These are phyloP conservation scores for Polietes domitor DNA, from an alignment of 2,888 invertebrate genomes.

Conservation along the genomic window DNA sequence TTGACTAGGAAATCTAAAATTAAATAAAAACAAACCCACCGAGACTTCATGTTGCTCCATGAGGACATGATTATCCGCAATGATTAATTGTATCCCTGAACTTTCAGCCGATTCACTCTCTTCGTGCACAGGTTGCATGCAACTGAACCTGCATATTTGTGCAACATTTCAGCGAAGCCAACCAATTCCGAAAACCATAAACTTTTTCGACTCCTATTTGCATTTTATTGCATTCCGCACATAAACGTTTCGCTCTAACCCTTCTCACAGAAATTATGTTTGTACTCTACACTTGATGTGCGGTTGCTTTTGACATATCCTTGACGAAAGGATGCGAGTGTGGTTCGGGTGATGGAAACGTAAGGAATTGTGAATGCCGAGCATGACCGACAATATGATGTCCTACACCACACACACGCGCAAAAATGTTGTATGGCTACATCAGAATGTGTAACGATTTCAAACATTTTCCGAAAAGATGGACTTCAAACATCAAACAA, in stretches of 20 bases:
- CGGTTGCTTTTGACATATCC: conserved; percentile 12
- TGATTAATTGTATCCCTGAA: conserved; percentile 46
- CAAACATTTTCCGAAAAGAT: no score
- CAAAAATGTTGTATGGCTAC: no score
- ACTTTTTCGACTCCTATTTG: conserved; percentile 14
- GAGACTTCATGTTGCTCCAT: conserved; percentile 77
- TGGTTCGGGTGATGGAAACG: conserved; percentile 58
- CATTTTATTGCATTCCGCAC: conserved; percentile 37
- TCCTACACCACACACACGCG: no score
- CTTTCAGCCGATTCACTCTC: conserved; percentile 43
- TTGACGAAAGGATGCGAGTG: conserved; percentile 17
- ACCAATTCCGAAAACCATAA: conserved; percentile 34
- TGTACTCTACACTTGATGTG: conserved; percentile 1
- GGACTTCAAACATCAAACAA: no score
- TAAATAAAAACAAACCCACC: conserved; percentile 69
- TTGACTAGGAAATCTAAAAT: not conserved
- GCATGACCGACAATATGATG: no score
- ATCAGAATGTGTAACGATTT: no score
- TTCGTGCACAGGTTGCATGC: conserved; percentile 54
- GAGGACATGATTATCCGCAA: conserved; percentile 69
- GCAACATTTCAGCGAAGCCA: conserved; percentile 61
- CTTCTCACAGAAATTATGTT: conserved; percentile 25
- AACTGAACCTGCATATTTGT: conserved; percentile 67
- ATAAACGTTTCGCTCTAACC: conserved; percentile 39
- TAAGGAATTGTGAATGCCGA: no score